Conservation (phyloP, 2,113 vertebrate species). For the rat (Rattus norvegicus) region DNA sequence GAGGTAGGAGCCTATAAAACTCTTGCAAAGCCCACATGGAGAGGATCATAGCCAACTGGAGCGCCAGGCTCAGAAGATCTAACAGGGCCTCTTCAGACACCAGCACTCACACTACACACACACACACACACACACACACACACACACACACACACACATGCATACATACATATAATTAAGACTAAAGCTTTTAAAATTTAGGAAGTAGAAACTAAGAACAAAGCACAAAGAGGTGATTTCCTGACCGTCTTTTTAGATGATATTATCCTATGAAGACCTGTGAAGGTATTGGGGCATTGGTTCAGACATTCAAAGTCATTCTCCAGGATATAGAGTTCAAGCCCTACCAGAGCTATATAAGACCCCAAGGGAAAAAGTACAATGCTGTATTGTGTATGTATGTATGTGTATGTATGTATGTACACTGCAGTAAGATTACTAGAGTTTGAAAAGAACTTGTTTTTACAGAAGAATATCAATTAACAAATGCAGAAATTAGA, state of each 20-base stretch:
- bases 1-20: background rate
- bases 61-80: background rate
- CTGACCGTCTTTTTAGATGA: background rate
- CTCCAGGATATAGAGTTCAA: background rate
- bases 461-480: slow-evolving; percentile 5
- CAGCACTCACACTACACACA: background rate
- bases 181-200: background rate
- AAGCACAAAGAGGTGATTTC: background rate
- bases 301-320: background rate
- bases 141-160: background rate
- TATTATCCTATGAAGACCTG: background rate
- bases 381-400: background rate
- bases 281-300: too few relatives aligned
- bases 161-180: background rate
- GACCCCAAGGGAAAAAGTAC: background rate
- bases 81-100: background rate
- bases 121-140: background rate
- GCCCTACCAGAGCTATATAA: background rate
- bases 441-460: background rate
- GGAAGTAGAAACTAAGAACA: background rate
- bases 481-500: slow-evolving; percentile 39
- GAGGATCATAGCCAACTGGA: background rate
- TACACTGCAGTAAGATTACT: background rate
- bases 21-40: background rate
- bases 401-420: too few relatives aligned